Percentiles rank a stretch among this genome's conserved stretches.
Evolutionary conservation across 2,113 vertebrate genomes (phyloP).

Genomic region (Daubentonia madagascariensis): DNA sequence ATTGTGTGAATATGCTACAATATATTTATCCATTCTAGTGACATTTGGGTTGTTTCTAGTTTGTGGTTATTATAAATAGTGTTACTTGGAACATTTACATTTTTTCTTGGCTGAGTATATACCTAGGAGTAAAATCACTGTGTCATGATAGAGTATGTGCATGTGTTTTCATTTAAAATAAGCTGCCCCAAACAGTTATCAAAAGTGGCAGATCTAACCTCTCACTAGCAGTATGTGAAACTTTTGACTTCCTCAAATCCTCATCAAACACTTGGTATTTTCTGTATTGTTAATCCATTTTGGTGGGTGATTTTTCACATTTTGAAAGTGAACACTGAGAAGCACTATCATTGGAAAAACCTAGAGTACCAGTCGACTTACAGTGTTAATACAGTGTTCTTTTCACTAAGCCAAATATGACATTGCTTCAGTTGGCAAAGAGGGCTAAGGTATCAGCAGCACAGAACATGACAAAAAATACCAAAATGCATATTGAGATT

Average conservation of each 20-base stretch:
- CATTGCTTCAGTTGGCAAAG: not conserved
- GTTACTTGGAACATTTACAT: not conserved
- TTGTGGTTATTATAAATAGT: not conserved
- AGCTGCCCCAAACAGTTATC: not conserved
- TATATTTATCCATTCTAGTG: not conserved
- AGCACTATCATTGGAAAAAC: not conserved
- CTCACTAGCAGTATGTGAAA: not conserved
- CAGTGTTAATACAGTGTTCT: not conserved
- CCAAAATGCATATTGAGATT: not conserved
- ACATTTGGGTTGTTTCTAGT: not conserved
- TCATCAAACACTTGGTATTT: not conserved
- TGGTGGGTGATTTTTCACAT: not conserved
- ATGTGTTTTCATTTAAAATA: not conserved
- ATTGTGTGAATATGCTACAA: not conserved
- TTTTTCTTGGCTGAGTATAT: not conserved
- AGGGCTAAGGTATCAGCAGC: not conserved
- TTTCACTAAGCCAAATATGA: not conserved
- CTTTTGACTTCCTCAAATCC: not conserved
- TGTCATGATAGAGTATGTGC: not conserved
- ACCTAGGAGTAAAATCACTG: not conserved
- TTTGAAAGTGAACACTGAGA: not conserved
- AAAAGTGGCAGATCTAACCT: not conserved
- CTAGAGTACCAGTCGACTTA: not conserved
- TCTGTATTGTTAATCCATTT: not conserved
- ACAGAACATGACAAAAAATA: not conserved